Conservation (phyloP, 2,113 vertebrate species). For the Columba livia region DNA sequence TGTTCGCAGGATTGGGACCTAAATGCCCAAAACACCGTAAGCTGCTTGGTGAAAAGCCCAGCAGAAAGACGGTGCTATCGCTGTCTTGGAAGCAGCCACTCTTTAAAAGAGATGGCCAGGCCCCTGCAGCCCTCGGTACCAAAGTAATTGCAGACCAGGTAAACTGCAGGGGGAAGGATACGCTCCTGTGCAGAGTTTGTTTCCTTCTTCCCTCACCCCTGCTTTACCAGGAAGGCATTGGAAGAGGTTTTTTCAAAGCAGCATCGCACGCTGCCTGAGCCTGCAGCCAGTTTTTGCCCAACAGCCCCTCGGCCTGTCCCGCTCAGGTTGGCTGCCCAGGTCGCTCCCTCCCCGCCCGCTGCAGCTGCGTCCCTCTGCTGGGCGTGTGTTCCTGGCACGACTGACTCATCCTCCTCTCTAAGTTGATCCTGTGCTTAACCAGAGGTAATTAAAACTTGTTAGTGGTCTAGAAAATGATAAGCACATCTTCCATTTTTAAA, state of each 20-base stretch:
- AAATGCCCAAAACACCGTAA: neutral
- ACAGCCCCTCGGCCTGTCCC: neutral
- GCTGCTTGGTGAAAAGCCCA: neutral
- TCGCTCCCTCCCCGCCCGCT: neutral
- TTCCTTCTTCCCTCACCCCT: neutral
- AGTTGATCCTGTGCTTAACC: neutral
- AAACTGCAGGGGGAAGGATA: too few species aligned
- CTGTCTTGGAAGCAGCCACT: neutral
- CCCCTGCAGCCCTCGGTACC: neutral
- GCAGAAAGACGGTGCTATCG: neutral
- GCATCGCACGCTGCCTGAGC: rapidly evolving
- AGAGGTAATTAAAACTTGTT: neutral
- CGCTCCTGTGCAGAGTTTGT: neutral
- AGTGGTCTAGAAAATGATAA: neutral
- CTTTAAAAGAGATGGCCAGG: neutral
- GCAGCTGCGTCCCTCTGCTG: neutral
- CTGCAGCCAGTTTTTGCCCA: neutral
- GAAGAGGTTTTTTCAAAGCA: neutral
- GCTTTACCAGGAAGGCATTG: rapidly evolving
- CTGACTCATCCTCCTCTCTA: slow-evolving; percentile 6
- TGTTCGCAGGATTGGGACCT: neutral
- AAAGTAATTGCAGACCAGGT: neutral
- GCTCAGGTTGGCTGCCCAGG: neutral
- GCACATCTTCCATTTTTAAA: slow-evolving; percentile 15
- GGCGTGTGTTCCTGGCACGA: neutral